phyloP scores from a whole-genome alignment of 2,113 vertebrate genomes.

The Sebastes schlegelii region DNA sequence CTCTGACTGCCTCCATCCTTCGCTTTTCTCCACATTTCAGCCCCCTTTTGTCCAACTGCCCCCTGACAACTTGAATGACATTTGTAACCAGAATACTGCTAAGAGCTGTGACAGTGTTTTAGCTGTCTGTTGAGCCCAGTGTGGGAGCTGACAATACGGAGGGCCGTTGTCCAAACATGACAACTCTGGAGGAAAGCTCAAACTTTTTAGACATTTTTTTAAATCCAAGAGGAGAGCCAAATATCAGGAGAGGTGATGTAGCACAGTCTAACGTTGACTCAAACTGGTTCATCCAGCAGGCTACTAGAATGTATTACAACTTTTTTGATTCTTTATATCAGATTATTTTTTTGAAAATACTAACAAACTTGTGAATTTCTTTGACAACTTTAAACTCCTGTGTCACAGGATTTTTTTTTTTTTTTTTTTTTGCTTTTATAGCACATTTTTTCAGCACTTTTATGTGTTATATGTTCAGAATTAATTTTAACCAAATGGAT shows the following conservation, averaged over 20 bases:
- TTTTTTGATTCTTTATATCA: conserved; percentile 71
- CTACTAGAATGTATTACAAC: conserved; percentile 75
- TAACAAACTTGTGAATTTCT: conserved; percentile 60
- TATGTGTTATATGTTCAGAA: conserved; percentile 45
- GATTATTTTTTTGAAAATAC: conserved; percentile 68
- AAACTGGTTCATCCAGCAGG: conserved; percentile 73
- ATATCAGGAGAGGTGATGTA: conserved; percentile 76
- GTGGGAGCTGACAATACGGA: conserved; percentile 58
- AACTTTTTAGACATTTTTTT: conserved; percentile 59
- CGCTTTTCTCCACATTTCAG: conserved; percentile 79
- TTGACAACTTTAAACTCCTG: conserved; percentile 66
- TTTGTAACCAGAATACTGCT: conserved; percentile 79
- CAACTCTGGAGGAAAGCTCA: conserved; percentile 63
- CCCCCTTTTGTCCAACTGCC: conserved; percentile 71
- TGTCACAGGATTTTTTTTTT: conserved; percentile 52
- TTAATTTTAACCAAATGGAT: conserved; percentile 46
- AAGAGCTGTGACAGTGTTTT: conserved; percentile 74
- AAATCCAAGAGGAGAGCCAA: conserved; percentile 69
- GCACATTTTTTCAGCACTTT: conserved; percentile 59
- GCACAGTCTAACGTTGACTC: conserved; percentile 71
- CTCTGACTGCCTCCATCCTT: conserved; percentile 68
- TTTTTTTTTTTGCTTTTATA: conserved; percentile 45
- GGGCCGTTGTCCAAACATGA: conserved; percentile 63
- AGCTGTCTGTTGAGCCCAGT: conserved; percentile 60
- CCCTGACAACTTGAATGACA: conserved; percentile 80